A percentile compares a stretch with the other conserved stretches of the same genome.
Conservation (phyloP, 2,797 vertebrate genomes). For the Labeo calbasu region DNA sequence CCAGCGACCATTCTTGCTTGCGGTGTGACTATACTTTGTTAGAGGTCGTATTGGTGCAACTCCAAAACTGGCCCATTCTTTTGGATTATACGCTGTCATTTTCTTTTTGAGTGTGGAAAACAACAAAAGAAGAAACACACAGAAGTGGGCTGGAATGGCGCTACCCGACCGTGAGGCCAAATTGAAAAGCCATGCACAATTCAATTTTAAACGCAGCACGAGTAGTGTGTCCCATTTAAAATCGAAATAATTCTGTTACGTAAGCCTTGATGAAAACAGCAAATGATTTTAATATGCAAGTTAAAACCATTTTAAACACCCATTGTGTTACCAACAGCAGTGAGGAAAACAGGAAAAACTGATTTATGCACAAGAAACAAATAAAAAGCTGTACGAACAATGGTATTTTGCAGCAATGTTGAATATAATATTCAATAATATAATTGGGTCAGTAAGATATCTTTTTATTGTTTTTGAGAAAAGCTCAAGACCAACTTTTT, state of each 20-base stretch:
- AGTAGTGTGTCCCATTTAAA: background rate
- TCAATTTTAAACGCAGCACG: background rate
- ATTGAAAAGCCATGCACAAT: background rate
- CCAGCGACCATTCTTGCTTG: background rate
- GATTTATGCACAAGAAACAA: background rate
- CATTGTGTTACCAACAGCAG: background rate
- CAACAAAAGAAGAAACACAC: background rate
- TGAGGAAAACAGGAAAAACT: background rate
- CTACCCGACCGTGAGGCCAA: background rate
- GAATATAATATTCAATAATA: background rate
- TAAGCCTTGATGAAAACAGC: background rate
- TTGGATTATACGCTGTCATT: background rate
- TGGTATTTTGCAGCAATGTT: background rate
- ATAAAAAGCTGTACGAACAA: background rate
- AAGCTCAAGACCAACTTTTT: background rate
- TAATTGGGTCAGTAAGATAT: background rate
- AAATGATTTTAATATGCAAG: constrained; percentile 13
- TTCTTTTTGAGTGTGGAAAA: background rate
- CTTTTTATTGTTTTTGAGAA: background rate
- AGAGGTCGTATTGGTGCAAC: background rate
- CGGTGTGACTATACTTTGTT: background rate
- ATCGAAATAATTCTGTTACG: background rate
- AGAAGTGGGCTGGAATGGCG: background rate
- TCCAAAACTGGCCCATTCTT: constrained; percentile 11
- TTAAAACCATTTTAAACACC: background rate